Conservation (phyloP, 2,888 invertebrate genomes). For the Drosophila mimetica region DNA sequence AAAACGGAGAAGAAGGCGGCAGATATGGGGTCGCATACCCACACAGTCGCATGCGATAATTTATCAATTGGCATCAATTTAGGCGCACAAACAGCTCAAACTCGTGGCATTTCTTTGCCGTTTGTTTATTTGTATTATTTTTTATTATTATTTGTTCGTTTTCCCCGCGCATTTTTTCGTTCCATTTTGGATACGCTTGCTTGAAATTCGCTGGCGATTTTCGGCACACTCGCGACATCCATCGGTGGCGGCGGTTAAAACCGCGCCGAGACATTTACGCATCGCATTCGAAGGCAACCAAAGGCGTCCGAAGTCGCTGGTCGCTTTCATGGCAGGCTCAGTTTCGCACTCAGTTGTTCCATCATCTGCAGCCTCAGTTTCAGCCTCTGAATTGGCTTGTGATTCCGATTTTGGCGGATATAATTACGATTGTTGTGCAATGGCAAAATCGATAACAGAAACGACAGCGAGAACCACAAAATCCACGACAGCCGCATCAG, state of each 20-base stretch:
- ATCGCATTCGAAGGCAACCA: slow-evolving; percentile 21
- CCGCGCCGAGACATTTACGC: slow-evolving; percentile 34
- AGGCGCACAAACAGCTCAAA: slow-evolving; percentile 51
- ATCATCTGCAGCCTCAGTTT: slow-evolving; percentile 35
- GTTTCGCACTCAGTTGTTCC: slow-evolving; percentile 11
- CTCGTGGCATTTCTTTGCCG: slow-evolving; percentile 69
- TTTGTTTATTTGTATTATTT: slow-evolving; percentile 17
- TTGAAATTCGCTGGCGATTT: slow-evolving; percentile 13
- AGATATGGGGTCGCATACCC: slow-evolving; percentile 13
- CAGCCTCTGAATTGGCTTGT: background rate
- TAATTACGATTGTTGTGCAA: slow-evolving; percentile 68
- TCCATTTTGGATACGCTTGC: slow-evolving; percentile 17
- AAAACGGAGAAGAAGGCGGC: slow-evolving; percentile 12
- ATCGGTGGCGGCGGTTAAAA: slow-evolving; percentile 24
- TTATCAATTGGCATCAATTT: slow-evolving; percentile 83
- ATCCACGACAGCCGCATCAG: slow-evolving; percentile 22
- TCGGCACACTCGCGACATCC: slow-evolving; percentile 36
- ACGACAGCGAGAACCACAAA: slow-evolving; percentile 22
- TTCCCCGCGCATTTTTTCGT: slow-evolving; percentile 23
- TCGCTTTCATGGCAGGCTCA: slow-evolving; percentile 24
- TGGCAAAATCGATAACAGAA: slow-evolving; percentile 67
- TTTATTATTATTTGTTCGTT: background rate
- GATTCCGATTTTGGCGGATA: slow-evolving; percentile 40
- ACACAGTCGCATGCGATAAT: slow-evolving; percentile 66
- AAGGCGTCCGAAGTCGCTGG: slow-evolving; percentile 9